phyloP scores from a whole-genome alignment of 2,113 vertebrate species.

The Gavialis gangeticus region DNA sequence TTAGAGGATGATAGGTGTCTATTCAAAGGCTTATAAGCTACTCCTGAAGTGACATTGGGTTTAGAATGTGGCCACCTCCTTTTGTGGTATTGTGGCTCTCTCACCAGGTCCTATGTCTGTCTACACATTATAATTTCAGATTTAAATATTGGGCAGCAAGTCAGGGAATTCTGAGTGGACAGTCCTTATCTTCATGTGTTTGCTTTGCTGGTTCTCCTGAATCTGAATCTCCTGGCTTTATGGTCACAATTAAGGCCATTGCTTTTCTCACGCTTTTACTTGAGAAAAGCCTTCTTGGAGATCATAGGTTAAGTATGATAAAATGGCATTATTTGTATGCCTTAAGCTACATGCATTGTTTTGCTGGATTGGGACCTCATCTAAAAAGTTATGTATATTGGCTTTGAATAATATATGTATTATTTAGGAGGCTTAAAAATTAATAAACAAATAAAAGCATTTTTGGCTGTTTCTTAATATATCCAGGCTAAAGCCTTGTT shows the following conservation, averaged over 20 bases:
- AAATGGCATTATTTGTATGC: fast-evolving
- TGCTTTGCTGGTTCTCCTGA: not conserved
- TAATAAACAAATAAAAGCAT: not conserved
- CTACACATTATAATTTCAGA: not conserved
- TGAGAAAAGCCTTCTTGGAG: not conserved
- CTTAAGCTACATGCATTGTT: not conserved
- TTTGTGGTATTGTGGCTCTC: not conserved
- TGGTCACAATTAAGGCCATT: not conserved
- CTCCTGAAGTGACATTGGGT: not conserved
- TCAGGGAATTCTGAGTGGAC: not conserved
- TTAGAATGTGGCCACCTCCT: not conserved
- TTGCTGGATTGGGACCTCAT: not conserved
- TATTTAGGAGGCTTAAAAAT: not conserved
- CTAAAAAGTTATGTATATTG: not conserved
- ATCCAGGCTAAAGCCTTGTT: not conserved
- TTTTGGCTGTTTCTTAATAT: slow-evolving; percentile 10
- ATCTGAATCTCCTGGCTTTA: not conserved
- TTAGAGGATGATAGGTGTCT: not conserved
- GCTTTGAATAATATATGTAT: not conserved
- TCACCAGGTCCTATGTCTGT: not conserved
- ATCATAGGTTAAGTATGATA: not conserved
- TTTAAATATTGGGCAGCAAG: not conserved
- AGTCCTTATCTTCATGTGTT: not conserved
- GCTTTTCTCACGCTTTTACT: not conserved
- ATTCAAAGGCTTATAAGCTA: not conserved